Conservation (phyloP, 2,888 invertebrate genomes). For the Stenodera caucasica region DNA sequence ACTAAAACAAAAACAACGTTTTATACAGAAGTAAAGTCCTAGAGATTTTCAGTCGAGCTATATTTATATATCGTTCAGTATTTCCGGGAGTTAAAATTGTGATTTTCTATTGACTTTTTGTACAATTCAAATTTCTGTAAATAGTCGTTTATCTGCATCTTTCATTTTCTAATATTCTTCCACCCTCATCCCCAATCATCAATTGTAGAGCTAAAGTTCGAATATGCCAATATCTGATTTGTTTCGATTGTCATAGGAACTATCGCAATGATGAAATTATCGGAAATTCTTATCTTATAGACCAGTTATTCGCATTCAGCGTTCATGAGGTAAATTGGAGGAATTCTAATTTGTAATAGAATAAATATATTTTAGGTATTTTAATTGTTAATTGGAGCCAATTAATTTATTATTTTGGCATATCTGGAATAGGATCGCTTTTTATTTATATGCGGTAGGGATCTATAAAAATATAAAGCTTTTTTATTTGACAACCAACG, state of each 20-base stretch:
- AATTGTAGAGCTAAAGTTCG: conserved; percentile 31
- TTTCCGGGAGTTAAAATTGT: conserved; percentile 28
- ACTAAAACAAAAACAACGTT: conserved; percentile 34
- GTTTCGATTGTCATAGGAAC: conserved; percentile 19
- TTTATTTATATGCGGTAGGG: not conserved
- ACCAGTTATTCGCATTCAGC: too few species aligned
- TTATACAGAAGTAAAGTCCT: conserved; percentile 27
- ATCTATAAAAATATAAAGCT: not conserved
- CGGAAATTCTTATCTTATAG: not conserved
- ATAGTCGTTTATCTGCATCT: conserved; percentile 27
- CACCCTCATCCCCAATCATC: conserved; percentile 15
- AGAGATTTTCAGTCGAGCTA: conserved; percentile 26
- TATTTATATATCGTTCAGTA: conserved; percentile 30
- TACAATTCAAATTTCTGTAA: conserved; percentile 32
- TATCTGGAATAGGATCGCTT: not conserved
- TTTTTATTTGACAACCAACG: not conserved
- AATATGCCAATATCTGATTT: conserved; percentile 28
- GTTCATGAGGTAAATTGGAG: too few species aligned
- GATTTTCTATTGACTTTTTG: conserved; percentile 33
- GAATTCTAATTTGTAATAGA: too few species aligned
- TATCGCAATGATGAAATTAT: not conserved
- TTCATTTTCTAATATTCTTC: too few species aligned
- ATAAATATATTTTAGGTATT: not conserved
- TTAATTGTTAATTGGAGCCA: not conserved
- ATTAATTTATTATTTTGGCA: conserved; percentile 1